phyloP scores from a whole-genome alignment of 2,797 vertebrate genomes.

The Darevskia mixta region DNA sequence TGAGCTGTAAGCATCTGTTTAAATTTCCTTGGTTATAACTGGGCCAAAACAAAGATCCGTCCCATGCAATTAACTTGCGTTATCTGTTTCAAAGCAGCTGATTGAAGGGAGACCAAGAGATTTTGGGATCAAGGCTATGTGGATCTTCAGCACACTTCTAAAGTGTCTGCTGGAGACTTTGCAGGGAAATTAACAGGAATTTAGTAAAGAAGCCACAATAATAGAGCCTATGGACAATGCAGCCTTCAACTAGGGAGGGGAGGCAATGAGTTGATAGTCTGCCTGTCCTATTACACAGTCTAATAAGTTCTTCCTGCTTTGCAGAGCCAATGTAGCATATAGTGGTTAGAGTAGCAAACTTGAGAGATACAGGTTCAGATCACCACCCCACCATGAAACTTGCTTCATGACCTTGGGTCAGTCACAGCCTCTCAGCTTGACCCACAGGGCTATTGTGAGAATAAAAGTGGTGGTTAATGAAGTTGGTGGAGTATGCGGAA shows the following conservation, averaged over 20 bases:
- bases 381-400: not conserved
- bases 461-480: too few relatives aligned
- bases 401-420: not conserved
- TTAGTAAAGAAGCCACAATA: not conserved
- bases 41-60: not conserved
- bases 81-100: not conserved
- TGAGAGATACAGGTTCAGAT: not conserved
- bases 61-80: not conserved
- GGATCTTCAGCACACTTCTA: not conserved
- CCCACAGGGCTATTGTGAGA: too few relatives aligned
- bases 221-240: not conserved
- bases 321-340: not conserved
- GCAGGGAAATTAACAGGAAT: not conserved
- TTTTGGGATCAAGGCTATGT: not conserved
- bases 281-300: not conserved
- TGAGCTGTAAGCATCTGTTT: not conserved
- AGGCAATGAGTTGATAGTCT: not conserved
- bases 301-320: not conserved
- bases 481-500: too few relatives aligned
- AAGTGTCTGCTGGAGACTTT: not conserved
- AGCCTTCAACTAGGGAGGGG: not conserved
- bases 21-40: not conserved
- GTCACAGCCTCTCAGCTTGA: not conserved
- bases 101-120: not conserved
- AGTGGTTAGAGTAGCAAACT: not conserved